Base-by-base conservation (phyloP, 1,140 invertebrate genomes). In the Charaxes varanes region DNA sequence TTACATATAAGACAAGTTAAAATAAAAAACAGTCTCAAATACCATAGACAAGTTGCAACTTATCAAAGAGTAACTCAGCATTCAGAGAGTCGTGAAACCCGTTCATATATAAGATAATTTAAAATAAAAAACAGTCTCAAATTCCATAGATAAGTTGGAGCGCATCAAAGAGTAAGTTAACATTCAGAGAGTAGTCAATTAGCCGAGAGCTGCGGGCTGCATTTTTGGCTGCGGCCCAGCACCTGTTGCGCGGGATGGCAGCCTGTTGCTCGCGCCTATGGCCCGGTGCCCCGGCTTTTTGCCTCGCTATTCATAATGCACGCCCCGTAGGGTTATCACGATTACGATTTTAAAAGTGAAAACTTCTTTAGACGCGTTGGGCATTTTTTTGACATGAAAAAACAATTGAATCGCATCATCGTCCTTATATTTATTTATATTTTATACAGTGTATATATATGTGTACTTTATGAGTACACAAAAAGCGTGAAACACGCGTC, bases 211-310 rank as follows among this genome's bases (percentile, higher is more conserved):
- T 50, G 56, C 63, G 56, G 53, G 60, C 60, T 82, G 76, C 78
- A 78, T 77, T 82, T 82, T 82, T 82, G 78, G 78, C 63, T 53
- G 48, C 65, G 63, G 71, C 78, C 77, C 70, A 71, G 63, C 53
- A 82, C 78, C 74, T 79, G 78, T 79, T 79, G 78, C 74, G 69
- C 51, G 33, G 53, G 53, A 26, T 44, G 42, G 46, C 44, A 38
- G 77, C 74, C 71, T 79, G 74, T 79, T 82, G 78, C 65, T 36
- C 30, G 53, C 53, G 71, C 68, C 72, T 77, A 73, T 50, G 48
- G 43, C 42, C 36, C 40, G 57, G 54, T 59, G 76, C n/a, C n/a
- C n/a, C n/a, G n/a, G n/a, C n/a, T 77, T 79, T 81, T 77, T 81
- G 69, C 72, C 55, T n/a, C n/a, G n/a, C n/a, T n/a, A n/a, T n/a